Percentiles rank a stretch among this genome's conserved stretches.
These are phyloP conservation scores for Andrena dorsata DNA, from an alignment of 2,888 invertebrate species.

Conservation along the genomic window DNA sequence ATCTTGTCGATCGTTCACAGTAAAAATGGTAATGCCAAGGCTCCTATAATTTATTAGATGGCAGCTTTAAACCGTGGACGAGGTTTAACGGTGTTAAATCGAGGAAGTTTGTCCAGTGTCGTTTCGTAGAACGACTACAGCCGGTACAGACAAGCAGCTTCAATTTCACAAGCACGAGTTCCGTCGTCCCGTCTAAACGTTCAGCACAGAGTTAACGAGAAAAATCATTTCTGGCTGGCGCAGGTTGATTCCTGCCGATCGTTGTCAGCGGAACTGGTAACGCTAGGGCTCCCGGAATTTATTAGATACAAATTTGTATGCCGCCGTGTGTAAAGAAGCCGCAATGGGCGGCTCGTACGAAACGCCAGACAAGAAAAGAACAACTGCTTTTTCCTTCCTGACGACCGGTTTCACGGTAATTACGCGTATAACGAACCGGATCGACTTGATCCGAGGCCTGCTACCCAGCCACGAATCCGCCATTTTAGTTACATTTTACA, in stretches of 20 bases:
- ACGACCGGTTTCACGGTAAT: conserved; percentile 54
- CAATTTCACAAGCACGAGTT: conserved; percentile 8
- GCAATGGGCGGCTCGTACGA: conserved; percentile 6
- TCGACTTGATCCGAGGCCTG: conserved; percentile 12
- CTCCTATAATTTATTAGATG: conserved; percentile 41
- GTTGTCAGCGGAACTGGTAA: conserved; percentile 32
- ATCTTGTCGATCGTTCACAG: not conserved
- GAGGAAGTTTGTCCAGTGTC: too few species aligned
- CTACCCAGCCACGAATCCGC: conserved; percentile 19
- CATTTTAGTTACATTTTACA: not conserved
- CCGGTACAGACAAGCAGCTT: too few species aligned
- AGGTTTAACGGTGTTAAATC: too few species aligned
- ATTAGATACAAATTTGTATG: conserved; percentile 47
- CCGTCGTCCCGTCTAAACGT: not conserved
- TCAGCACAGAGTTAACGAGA: not conserved
- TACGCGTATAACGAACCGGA: conserved; percentile 51
- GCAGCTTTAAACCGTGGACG: too few species aligned
- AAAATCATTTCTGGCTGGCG: conserved; percentile 3
- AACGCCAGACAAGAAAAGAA: conserved; percentile 32
- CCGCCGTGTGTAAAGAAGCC: conserved; percentile 24
- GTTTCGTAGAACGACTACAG: too few species aligned
- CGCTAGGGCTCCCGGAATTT: conserved; percentile 42
- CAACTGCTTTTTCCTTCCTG: conserved; percentile 8
- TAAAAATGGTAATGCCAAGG: conserved; percentile 38
- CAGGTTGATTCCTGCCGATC: conserved; percentile 15